phyloP scores from a whole-genome alignment of 2,888 invertebrate species.

The Mimas tiliae region DNA sequence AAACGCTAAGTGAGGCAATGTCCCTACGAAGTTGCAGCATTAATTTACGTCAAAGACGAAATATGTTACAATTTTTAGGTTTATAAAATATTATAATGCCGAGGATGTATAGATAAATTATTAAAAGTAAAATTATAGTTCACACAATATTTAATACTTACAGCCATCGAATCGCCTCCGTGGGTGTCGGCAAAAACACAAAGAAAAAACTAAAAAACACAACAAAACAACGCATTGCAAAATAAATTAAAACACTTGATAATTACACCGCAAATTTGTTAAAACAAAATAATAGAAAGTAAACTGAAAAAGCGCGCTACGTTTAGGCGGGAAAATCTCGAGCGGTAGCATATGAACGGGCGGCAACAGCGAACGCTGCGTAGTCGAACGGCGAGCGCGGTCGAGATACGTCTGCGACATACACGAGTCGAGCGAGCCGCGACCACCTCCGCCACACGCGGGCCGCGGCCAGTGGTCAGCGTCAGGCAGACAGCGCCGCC shows the following conservation, averaged over 20 bases:
- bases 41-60: no score
- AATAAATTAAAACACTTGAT: slow-evolving; percentile 38
- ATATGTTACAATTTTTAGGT: no score
- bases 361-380: slow-evolving; percentile 43
- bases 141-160: slow-evolving; percentile 60
- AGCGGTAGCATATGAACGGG: slow-evolving; percentile 36
- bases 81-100: background rate
- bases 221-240: slow-evolving; percentile 77
- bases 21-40: no score
- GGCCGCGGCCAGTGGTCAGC: slow-evolving; percentile 70
- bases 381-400: slow-evolving; percentile 57
- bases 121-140: no score
- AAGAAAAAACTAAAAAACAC: slow-evolving; percentile 76
- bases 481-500: slow-evolving; percentile 54
- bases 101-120: no score
- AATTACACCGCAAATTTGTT: slow-evolving; percentile 21
- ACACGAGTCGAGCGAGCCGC: slow-evolving; percentile 46
- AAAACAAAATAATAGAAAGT: slow-evolving; percentile 35
- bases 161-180: slow-evolving; percentile 80
- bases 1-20: no score
- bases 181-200: slow-evolving; percentile 76
- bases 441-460: slow-evolving; percentile 51
- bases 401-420: slow-evolving; percentile 64
- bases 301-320: slow-evolving; percentile 49
- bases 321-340: slow-evolving; percentile 71